Conservation (phyloP, 2,888 invertebrate species). For the Quadriops clusia region DNA sequence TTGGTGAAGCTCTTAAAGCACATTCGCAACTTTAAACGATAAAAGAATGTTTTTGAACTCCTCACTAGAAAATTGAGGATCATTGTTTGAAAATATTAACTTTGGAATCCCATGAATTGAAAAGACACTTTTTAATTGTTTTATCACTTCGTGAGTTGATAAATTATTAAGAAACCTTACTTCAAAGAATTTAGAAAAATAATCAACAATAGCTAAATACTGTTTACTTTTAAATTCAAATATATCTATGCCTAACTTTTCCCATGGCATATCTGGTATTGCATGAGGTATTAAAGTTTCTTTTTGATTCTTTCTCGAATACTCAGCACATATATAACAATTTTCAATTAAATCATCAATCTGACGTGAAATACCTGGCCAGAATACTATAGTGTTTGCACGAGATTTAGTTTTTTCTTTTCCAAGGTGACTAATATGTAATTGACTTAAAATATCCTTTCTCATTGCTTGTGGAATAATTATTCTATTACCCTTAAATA, state of each 20-base stretch:
- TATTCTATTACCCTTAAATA: not conserved
- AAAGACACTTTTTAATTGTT: constrained; percentile 3
- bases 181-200: constrained; percentile 6
- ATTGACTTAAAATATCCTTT: not conserved
- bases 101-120: constrained; percentile 7
- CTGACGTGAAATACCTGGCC: no score
- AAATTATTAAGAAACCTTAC: constrained; percentile 2
- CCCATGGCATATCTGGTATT: constrained; percentile 1
- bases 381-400: not conserved
- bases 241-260: not conserved
- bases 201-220: constrained; percentile 6
- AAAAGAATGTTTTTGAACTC: constrained; percentile 7
- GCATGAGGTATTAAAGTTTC: constrained; percentile 3
- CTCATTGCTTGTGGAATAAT: not conserved
- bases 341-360: constrained; percentile 3
- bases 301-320: constrained; percentile 1
- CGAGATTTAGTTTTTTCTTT: no score
- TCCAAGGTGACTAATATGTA: no score
- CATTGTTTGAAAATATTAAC: constrained; percentile 7
- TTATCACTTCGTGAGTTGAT: not conserved
- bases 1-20: no score
- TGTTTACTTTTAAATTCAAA: constrained; percentile 2
- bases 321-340: constrained; percentile 5
- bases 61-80: constrained; percentile 4
- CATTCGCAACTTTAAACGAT: no score